These are phyloP conservation scores for Benitochromis conjunctus DNA, from an alignment of 2,113 vertebrate genomes.

Conservation along the genomic window DNA sequence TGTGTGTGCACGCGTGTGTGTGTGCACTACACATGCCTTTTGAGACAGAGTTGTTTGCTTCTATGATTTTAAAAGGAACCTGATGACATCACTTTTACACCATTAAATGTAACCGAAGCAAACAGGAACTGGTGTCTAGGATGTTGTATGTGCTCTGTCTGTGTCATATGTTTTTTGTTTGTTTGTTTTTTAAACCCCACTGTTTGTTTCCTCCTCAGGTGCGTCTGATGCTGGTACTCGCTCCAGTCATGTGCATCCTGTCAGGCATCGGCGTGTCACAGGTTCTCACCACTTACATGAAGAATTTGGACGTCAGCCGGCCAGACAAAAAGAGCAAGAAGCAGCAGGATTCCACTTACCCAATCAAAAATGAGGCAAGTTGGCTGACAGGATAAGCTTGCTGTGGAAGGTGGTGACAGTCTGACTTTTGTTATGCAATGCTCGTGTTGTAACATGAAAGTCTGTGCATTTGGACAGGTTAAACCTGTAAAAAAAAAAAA, in stretches of 20 bases:
- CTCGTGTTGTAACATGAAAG: neutral
- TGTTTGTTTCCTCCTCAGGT: conserved; percentile 71
- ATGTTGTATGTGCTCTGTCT: neutral
- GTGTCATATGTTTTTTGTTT: neutral
- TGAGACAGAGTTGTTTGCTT: neutral
- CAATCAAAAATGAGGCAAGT: conserved; percentile 93
- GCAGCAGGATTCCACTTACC: conserved; percentile 94
- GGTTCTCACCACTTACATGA: conserved; percentile 97
- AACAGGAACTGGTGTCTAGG: neutral
- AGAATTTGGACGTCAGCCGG: conserved; percentile 95
- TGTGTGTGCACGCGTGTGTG: too few relatives aligned
- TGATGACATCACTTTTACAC: neutral
- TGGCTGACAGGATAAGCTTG: neutral
- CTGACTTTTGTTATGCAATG: neutral
- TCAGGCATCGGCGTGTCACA: conserved; percentile 97
- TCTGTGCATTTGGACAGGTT: neutral
- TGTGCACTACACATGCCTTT: neutral
- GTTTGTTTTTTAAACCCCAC: neutral
- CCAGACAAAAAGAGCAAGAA: conserved; percentile 95
- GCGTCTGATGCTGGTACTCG: conserved; percentile 95
- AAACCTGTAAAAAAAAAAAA: neutral
- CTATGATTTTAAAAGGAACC: neutral
- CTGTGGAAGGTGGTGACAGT: neutral
- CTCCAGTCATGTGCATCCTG: conserved; percentile 98
- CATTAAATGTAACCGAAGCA: neutral